Evolutionary conservation across 2,888 invertebrate genomes (phyloP).

Genomic region (Zele albiditarsus): DNA sequence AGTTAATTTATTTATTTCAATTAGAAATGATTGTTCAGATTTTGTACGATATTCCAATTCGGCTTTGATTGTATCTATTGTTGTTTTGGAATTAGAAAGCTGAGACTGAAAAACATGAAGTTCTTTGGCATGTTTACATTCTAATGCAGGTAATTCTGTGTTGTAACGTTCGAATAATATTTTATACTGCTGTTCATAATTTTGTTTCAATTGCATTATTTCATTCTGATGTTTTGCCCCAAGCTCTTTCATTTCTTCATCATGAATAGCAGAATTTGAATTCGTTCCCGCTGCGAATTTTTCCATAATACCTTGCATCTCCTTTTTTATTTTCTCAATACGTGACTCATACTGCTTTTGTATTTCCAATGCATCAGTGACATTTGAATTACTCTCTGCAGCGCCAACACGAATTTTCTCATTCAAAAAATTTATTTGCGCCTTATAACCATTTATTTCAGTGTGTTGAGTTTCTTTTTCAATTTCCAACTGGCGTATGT

Average conservation of each 20-base stretch:
- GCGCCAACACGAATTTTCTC: slow-evolving; percentile 59
- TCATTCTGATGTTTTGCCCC: slow-evolving; percentile 58
- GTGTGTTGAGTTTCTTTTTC: slow-evolving; percentile 76
- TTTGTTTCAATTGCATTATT: slow-evolving; percentile 55
- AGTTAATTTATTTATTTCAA: slow-evolving; percentile 57
- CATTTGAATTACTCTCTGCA: slow-evolving; percentile 56
- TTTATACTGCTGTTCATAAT: slow-evolving; percentile 61
- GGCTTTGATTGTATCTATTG: slow-evolving; percentile 63
- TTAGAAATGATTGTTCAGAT: slow-evolving; percentile 56
- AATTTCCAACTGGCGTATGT: slow-evolving; percentile 73
- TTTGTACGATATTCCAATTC: slow-evolving; percentile 63
- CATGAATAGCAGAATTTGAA: slow-evolving; percentile 57
- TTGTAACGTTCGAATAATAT: slow-evolving; percentile 59
- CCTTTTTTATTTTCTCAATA: slow-evolving; percentile 66
- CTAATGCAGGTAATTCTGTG: slow-evolving; percentile 60
- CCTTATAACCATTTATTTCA: slow-evolving; percentile 68
- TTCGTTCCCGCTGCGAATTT: slow-evolving; percentile 63
- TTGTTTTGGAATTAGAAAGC: slow-evolving; percentile 63
- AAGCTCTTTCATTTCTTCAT: slow-evolving; percentile 61
- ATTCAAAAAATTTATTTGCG: slow-evolving; percentile 62
- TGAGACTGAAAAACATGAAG: slow-evolving; percentile 66
- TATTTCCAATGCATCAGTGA: slow-evolving; percentile 58
- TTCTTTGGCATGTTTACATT: slow-evolving; percentile 66
- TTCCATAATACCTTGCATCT: slow-evolving; percentile 65
- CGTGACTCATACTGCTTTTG: slow-evolving; percentile 64